Evolutionary conservation across 2,888 invertebrate genomes (phyloP), one percentile per base, ranked within the genome.

Genomic region (Druceiella hillmani): DNA sequence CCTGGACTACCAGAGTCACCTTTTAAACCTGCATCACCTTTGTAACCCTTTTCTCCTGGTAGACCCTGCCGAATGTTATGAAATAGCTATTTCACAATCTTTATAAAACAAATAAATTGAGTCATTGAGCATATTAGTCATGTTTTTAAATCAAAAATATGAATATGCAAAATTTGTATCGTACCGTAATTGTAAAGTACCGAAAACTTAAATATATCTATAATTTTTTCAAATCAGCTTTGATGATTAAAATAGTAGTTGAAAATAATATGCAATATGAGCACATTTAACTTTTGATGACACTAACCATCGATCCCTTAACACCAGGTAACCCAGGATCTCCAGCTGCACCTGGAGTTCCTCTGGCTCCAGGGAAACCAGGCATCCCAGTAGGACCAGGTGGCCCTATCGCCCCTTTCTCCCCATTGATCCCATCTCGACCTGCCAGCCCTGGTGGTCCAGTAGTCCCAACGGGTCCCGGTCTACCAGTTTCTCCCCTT

Each of bases 331-430:
- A 66, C 3, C 90, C 89, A 2, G 82, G 73, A 54, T 78, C 83
- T 16, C 89, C 89, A 25, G 81, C 59, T 28, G 79, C 56, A 16
- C 89, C 90, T 2, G 87, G 83, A 3, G 79, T 76, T 7, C 90
- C 90, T 51, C 87, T 71, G 2, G 83, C 77, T 12, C 90, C 90
- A 1, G 87, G 87, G 57, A 88, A 88, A 3, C 91, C 92, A 54
- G 87, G 86, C 2, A 82, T 76, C 1, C 88, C 89, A 3, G 79
- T 62, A 2, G 77, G 58, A n/a, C 89, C 89, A 7, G 74, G 60
- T 37, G 80, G 71, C 10, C 92, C 92, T 27, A 77, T 68, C 22
- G 76, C 76, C 15, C 90, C 90, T 54, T 89, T 89, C 50, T 89
- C 88, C 22, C 89, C 89, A 0, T 79, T 74, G n/a, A 69, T 60